phyloP scores from a whole-genome alignment of 2,888 invertebrate species.

The Acronicta leporina region DNA sequence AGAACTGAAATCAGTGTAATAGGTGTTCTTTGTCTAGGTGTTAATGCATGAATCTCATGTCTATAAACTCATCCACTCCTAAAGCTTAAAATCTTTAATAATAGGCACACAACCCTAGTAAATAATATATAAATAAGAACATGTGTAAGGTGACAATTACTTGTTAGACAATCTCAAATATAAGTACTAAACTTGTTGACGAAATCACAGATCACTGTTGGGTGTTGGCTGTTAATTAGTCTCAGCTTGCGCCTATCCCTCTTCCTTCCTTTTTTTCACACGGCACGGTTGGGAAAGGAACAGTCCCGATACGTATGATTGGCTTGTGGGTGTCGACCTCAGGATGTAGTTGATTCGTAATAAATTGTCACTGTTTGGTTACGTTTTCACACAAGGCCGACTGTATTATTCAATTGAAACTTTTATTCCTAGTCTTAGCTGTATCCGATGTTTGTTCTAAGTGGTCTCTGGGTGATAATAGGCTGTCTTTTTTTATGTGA shows the following conservation, averaged over 20 bases:
- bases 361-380: constrained; percentile 67
- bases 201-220: not conserved
- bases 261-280: constrained; percentile 18
- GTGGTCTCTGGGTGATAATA: not conserved
- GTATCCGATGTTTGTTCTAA: constrained; percentile 22
- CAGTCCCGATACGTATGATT: constrained; percentile 45
- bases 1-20: too few species aligned
- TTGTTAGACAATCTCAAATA: too few species aligned
- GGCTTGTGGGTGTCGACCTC: constrained; percentile 63
- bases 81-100: too few species aligned
- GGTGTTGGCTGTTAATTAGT: too few species aligned
- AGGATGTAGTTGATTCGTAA: constrained; percentile 68
- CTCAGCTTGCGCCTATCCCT: not conserved
- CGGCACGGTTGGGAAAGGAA: constrained; percentile 25
- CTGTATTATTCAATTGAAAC: constrained; percentile 70
- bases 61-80: too few species aligned
- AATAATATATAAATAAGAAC: too few species aligned
- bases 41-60: too few species aligned
- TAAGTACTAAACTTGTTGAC: not conserved
- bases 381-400: constrained; percentile 64
- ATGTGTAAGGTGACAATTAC: too few species aligned
- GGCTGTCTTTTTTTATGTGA: not conserved
- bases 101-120: too few species aligned
- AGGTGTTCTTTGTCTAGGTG: too few species aligned
- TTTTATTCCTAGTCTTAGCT: constrained; percentile 53